A percentile compares a stretch with the other conserved stretches of the same genome.
phyloP scores from a whole-genome alignment of 2,797 vertebrate species.

The Gambelia wislizenii region DNA sequence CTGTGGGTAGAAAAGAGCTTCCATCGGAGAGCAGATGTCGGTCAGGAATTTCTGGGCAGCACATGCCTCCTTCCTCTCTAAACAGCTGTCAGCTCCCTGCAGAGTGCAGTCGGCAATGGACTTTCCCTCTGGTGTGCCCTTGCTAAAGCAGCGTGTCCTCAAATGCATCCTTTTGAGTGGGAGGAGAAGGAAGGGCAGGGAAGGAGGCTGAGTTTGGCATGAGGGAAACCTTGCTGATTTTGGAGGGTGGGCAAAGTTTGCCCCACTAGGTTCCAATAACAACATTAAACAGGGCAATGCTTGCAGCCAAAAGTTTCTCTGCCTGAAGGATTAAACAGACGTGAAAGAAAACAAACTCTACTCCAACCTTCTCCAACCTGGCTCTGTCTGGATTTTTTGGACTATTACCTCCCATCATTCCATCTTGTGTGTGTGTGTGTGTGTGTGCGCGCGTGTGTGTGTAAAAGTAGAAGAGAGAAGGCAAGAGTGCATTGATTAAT shows the following conservation, averaged over 20 bases:
- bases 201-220: background rate
- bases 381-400: background rate
- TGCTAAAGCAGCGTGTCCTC: background rate
- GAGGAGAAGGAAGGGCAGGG: background rate
- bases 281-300: background rate
- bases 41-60: slow-evolving; percentile 12
- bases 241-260: background rate
- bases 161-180: background rate
- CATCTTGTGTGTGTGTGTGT: too few species aligned
- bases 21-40: slow-evolving; percentile 28
- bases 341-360: too few species aligned
- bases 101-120: slow-evolving; percentile 2
- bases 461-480: too few species aligned
- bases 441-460: too few species aligned
- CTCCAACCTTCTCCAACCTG: too few species aligned
- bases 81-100: slow-evolving; percentile 2
- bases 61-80: slow-evolving; percentile 10
- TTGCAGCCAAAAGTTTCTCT: background rate
- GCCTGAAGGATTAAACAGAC: background rate
- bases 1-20: background rate
- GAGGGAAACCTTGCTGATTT: rapidly evolving
- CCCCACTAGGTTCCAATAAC: background rate
- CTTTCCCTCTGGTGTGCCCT: background rate
- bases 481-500: background rate
- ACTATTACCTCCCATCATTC: too few species aligned